Evolutionary conservation across 1,140 invertebrate genomes (phyloP).

Genomic region (Ips nitidus): DNA sequence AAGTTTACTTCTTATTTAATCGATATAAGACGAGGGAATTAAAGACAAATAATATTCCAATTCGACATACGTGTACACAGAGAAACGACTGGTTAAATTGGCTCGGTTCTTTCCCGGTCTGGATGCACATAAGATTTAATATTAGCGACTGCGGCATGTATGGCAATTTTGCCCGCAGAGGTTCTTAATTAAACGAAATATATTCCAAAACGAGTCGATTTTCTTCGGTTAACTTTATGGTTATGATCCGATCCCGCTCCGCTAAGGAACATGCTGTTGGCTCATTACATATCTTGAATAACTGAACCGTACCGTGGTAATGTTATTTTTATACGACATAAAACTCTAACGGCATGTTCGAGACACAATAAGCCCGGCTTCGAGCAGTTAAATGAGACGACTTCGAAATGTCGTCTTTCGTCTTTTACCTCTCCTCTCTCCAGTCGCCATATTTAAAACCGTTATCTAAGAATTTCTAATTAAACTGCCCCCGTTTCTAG

Average conservation of each 20-base stretch:
- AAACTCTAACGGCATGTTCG: conserved; percentile 48
- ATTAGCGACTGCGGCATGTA: conserved; percentile 28
- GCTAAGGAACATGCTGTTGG: conserved; percentile 45
- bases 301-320: conserved; percentile 46
- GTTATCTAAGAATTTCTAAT: neutral
- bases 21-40: neutral
- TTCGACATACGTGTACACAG: neutral
- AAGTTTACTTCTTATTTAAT: neutral
- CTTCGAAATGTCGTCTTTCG: conserved; percentile 10
- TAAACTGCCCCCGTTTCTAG: neutral
- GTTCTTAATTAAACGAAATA: conserved; percentile 44
- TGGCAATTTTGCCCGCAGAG: conserved; percentile 34
- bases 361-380: conserved; percentile 41
- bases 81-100: conserved; percentile 15
- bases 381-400: conserved; percentile 29
- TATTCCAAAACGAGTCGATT: conserved; percentile 44
- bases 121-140: conserved; percentile 33
- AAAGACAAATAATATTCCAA: conserved; percentile 7
- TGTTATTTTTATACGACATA: conserved; percentile 50
- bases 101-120: conserved; percentile 21
- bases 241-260: conserved; percentile 42
- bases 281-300: conserved; percentile 48
- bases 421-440: neutral
- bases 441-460: no score
- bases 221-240: conserved; percentile 44